These are phyloP conservation scores for Xanthorhoe spadicearia DNA, from an alignment of 2,888 invertebrate genomes.

Conservation along the genomic window DNA sequence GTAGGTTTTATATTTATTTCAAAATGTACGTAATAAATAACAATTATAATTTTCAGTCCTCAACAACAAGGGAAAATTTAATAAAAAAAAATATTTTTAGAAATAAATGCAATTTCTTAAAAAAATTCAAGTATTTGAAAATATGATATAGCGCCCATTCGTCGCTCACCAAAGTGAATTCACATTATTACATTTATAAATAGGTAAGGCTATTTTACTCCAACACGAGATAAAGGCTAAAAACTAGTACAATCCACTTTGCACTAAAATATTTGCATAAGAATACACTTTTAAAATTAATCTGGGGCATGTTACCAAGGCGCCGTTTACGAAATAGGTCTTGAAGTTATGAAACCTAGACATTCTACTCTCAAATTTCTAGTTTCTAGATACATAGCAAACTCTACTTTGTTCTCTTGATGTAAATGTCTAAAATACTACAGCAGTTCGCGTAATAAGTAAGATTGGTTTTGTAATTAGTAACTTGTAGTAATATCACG, in stretches of 20 bases:
- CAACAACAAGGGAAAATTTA: too few species aligned
- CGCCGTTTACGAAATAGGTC: constrained; percentile 31
- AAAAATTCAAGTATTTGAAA: too few species aligned
- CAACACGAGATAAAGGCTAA: constrained; percentile 2
- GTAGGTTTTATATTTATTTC: too few species aligned
- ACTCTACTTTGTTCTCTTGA: not conserved
- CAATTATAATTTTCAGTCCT: too few species aligned
- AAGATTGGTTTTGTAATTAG: not conserved
- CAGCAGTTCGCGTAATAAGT: not conserved
- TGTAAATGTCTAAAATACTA: not conserved
- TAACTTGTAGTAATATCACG: not conserved
- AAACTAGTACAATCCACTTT: constrained; percentile 13
- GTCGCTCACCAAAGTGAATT: too few species aligned
- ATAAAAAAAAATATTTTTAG: too few species aligned
- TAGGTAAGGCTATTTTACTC: too few species aligned
- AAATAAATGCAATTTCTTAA: too few species aligned
- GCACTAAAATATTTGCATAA: constrained; percentile 13
- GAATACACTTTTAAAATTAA: constrained; percentile 30
- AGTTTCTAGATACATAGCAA: not conserved
- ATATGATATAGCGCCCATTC: too few species aligned
- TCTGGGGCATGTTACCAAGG: constrained; percentile 33
- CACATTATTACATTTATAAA: too few species aligned
- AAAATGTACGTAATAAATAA: too few species aligned
- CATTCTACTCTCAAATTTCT: not conserved
- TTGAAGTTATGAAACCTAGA: constrained; percentile 26